A percentile compares a stretch with the other conserved stretches of the same genome.
Evolutionary conservation across 2,888 invertebrate genomes (phyloP).

Genomic region (Drosophila incognita): DNA sequence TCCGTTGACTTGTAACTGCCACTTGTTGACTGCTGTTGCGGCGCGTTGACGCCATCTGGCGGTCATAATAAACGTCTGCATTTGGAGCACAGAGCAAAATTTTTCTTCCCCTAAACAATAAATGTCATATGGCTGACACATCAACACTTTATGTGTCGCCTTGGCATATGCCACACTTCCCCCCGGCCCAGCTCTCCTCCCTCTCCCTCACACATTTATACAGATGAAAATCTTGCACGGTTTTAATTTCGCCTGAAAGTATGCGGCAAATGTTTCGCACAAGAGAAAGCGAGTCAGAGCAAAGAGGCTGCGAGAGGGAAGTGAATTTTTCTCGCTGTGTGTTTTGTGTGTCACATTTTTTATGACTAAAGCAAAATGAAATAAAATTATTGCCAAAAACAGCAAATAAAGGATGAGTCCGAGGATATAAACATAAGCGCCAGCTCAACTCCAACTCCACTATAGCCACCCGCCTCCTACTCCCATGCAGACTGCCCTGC

Average conservation of each 20-base stretch:
- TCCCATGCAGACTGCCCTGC: neutral
- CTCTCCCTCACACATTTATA: constrained; percentile 1
- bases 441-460: neutral
- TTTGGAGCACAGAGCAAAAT: constrained; percentile 27
- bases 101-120: constrained; percentile 61
- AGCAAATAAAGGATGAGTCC: constrained; percentile 50
- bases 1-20: constrained; percentile 4
- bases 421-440: constrained; percentile 34
- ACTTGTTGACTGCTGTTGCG: constrained; percentile 62
- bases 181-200: neutral
- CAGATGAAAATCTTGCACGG: constrained; percentile 75
- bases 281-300: too few relatives aligned
- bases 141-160: constrained; percentile 78
- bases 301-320: neutral
- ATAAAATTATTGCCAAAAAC: constrained; percentile 67
- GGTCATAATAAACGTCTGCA: constrained; percentile 60
- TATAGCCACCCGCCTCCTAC: neutral
- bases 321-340: constrained; percentile 9
- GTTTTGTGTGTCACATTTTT: constrained; percentile 64
- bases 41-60: constrained; percentile 68
- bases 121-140: constrained; percentile 80
- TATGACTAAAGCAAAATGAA: constrained; percentile 70
- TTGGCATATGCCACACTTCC: constrained; percentile 46
- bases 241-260: constrained; percentile 74
- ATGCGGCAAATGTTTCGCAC: constrained; percentile 59